phyloP scores from a whole-genome alignment of 2,888 invertebrate genomes.

The Tetranychus truncatus region DNA sequence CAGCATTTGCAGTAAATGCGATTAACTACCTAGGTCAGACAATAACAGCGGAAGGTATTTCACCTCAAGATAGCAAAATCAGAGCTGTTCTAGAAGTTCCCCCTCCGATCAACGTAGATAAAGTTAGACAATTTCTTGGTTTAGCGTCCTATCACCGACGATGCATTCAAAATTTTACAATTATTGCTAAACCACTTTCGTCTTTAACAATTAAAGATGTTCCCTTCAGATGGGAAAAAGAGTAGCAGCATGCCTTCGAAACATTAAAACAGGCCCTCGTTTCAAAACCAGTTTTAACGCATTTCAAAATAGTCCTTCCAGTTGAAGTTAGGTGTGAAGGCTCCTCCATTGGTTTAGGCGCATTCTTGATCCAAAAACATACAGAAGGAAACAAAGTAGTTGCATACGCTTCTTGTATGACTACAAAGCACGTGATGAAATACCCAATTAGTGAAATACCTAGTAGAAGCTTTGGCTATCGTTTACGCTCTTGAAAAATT shows the following conservation, averaged over 20 bases:
- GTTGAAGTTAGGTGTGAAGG: background rate
- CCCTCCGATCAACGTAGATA: background rate
- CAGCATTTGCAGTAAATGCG: background rate
- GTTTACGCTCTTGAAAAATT: no score
- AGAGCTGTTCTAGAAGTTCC: background rate
- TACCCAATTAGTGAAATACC: no score
- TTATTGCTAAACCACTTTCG: constrained; percentile 8
- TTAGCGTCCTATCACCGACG: background rate
- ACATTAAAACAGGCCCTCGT: background rate
- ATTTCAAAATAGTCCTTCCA: background rate
- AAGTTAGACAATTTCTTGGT: background rate
- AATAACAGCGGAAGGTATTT: background rate
- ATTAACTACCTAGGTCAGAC: background rate
- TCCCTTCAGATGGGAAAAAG: background rate
- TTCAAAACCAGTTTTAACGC: background rate
- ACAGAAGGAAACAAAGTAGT: background rate
- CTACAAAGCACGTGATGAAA: background rate
- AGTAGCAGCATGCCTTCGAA: background rate
- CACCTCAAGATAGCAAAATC: background rate
- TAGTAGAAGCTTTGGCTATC: no score
- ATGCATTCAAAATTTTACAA: background rate
- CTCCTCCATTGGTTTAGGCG: background rate
- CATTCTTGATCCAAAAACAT: background rate
- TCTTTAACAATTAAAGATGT: background rate
- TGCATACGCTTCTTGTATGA: background rate